These are phyloP conservation scores for Nasonia giraulti DNA, from an alignment of 1,140 invertebrate genomes.

Conservation along the genomic window DNA sequence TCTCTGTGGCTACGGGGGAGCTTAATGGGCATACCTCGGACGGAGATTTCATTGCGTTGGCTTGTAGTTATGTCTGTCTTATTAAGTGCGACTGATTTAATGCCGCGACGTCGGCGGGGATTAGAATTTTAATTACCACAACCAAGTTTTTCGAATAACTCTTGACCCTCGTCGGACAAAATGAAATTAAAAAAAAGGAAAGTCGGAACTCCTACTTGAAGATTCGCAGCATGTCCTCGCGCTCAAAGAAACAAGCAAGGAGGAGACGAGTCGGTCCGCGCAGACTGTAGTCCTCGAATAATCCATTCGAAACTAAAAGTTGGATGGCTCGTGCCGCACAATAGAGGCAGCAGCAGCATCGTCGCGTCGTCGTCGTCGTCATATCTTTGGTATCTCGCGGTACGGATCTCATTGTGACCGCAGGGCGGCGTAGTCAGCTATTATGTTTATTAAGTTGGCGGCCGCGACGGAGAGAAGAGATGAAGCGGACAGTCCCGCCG, in stretches of 20 bases:
- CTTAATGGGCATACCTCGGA: not conserved
- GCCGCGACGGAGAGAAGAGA: slow-evolving; percentile 57
- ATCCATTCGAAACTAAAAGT: slow-evolving; percentile 68
- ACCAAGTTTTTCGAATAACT: not conserved
- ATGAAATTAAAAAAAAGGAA: not conserved
- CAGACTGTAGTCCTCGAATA: slow-evolving; percentile 53
- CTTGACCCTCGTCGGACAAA: not conserved
- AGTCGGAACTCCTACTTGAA: not conserved
- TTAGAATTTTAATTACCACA: not conserved
- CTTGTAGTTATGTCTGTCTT: not conserved
- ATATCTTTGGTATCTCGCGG: slow-evolving; percentile 69
- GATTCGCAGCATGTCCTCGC: not conserved
- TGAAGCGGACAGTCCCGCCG: slow-evolving; percentile 19
- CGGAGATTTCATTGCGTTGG: not conserved
- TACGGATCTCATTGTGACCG: slow-evolving; percentile 70
- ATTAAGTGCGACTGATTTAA: not conserved
- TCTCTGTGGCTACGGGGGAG: not conserved
- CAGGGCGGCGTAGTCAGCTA: slow-evolving; percentile 70
- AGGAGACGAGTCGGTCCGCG: not conserved
- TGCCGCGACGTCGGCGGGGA: not conserved
- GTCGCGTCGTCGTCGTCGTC: slow-evolving; percentile 55
- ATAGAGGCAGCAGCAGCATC: slow-evolving; percentile 25
- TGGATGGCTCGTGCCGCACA: slow-evolving; percentile 54
- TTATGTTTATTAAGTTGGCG: slow-evolving; percentile 75
- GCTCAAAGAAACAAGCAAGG: not conserved